Conservation (phyloP, 2,797 vertebrate species). For the Xiphophorus birchmanni region DNA sequence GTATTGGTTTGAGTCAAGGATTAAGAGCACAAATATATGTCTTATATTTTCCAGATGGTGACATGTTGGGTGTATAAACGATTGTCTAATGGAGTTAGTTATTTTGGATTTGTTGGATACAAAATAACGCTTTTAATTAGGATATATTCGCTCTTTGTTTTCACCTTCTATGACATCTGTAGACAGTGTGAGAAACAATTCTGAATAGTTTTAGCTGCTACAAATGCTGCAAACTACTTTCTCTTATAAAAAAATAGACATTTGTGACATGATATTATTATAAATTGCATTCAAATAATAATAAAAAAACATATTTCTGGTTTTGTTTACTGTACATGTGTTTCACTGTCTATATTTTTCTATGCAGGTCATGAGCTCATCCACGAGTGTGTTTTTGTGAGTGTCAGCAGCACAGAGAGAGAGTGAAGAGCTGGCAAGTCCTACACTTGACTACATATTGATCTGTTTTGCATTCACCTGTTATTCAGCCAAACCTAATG, state of each 20-base stretch:
- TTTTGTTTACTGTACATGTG: slow-evolving; percentile 35
- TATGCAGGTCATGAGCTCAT: slow-evolving; percentile 26
- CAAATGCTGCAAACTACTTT: neutral
- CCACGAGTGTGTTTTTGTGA: slow-evolving; percentile 24
- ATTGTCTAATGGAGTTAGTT: neutral
- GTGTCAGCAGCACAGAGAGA: slow-evolving; percentile 39
- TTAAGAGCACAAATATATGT: neutral
- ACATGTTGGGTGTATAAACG: neutral
- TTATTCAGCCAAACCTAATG: slow-evolving; percentile 76
- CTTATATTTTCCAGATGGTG: slow-evolving; percentile 5
- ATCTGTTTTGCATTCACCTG: slow-evolving; percentile 81
- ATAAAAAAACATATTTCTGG: slow-evolving; percentile 3
- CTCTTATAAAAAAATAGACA: neutral
- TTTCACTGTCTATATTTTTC: slow-evolving; percentile 9
- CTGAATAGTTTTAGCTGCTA: neutral
- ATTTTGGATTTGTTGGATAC: slow-evolving; percentile 1
- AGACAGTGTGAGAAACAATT: neutral
- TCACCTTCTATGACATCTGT: slow-evolving; percentile 5
- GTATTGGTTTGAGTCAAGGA: neutral
- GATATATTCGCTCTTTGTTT: neutral
- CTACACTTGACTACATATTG: slow-evolving; percentile 74
- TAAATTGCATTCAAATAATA: neutral
- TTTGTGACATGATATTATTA: neutral
- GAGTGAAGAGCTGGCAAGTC: slow-evolving; percentile 73
- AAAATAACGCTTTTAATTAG: neutral